Percentiles rank a stretch among this genome's conserved stretches.
phyloP scores from a whole-genome alignment of 2,797 vertebrate species.

The Eulemur coronatus region DNA sequence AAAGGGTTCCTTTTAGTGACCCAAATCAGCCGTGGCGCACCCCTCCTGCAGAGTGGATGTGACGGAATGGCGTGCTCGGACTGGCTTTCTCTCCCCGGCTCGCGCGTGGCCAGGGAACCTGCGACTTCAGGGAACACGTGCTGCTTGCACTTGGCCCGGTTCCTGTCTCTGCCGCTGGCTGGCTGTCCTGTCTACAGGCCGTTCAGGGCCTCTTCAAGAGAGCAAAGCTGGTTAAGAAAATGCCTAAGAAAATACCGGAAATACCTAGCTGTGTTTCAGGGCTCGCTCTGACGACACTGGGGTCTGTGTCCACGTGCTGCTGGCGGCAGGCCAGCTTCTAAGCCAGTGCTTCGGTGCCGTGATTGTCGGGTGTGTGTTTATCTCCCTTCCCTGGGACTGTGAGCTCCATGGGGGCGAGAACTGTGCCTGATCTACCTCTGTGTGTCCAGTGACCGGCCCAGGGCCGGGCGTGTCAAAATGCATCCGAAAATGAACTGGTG shows the following conservation, averaged over 20 bases:
- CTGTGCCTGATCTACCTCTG: not conserved
- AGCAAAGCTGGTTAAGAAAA: not conserved
- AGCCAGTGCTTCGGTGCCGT: accelerated
- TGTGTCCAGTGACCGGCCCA: not conserved
- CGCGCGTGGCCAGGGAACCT: not conserved
- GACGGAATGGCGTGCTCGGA: not conserved
- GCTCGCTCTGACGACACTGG: accelerated
- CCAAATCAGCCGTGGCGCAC: not conserved
- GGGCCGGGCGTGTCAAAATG: not conserved
- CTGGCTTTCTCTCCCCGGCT: not conserved
- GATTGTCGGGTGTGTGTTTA: too few species aligned
- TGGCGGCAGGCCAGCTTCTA: not conserved
- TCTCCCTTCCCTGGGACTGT: not conserved
- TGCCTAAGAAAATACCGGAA: too few species aligned
- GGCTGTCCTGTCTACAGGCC: not conserved
- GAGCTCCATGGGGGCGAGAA: not conserved
- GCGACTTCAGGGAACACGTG: too few species aligned
- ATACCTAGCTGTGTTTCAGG: not conserved
- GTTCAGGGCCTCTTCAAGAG: not conserved
- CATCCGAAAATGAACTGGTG: not conserved
- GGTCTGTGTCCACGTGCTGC: not conserved
- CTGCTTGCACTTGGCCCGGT: not conserved
- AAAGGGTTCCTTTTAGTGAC: not conserved
- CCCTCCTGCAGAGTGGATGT: not conserved
- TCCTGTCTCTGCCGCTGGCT: not conserved